Percentiles rank a stretch among this genome's conserved stretches.
phyloP scores from a whole-genome alignment of 1,140 invertebrate species.

The Procambarus virginalis region DNA sequence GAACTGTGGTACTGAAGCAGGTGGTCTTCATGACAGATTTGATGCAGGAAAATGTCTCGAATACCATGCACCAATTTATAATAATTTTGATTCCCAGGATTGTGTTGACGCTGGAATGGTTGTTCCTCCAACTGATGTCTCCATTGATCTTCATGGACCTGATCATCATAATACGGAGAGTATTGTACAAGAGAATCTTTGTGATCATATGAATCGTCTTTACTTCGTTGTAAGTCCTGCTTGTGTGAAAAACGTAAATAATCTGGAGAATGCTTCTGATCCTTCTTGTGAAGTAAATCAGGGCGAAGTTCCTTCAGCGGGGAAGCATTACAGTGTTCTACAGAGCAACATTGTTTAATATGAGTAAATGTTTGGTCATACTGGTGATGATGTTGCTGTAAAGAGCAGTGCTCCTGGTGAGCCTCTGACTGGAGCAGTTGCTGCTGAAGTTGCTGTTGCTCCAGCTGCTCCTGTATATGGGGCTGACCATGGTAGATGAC shows the following conservation, averaged over 20 bases:
- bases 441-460: not conserved
- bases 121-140: not conserved
- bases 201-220: not conserved
- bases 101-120: not conserved
- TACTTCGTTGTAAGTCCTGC: not conserved
- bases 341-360: not conserved
- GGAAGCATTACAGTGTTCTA: not conserved
- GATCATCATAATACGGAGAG: not conserved
- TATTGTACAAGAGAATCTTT: not conserved
- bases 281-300: not conserved
- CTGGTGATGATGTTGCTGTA: not conserved
- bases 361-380: not conserved
- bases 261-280: not conserved
- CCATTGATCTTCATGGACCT: not conserved
- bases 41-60: not conserved
- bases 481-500: slow-evolving; percentile 22
- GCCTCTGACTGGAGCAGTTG: not conserved
- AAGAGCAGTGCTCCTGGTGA: not conserved
- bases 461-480: slow-evolving; percentile 15
- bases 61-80: not conserved
- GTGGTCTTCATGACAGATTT: not conserved
- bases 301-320: not conserved
- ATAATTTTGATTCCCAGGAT: not conserved
- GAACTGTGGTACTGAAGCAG: too few relatives aligned
- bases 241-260: not conserved